Base-by-base conservation (phyloP, 1,140 invertebrate species). In the Drosophila simulans region DNA sequence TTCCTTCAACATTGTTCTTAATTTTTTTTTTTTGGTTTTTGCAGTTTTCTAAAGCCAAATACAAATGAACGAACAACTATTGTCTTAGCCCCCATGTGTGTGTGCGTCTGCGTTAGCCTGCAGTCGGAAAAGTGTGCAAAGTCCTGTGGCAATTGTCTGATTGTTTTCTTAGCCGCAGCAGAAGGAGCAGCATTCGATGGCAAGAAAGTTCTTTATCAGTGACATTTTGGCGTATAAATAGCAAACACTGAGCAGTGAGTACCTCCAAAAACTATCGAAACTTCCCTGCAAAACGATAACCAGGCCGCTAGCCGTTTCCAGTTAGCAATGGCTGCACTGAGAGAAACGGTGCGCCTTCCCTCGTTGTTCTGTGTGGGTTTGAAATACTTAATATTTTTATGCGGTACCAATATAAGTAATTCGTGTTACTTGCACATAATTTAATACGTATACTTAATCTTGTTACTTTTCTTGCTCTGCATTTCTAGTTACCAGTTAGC, bases 71-170 rank as follows among this genome's bases (percentile, higher is more conserved):
- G 84, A 83, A 88, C 69, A 68, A 57, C 60, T 66, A 86, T 86
- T 86, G 74, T 82, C 74, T 86, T 54, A 63, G 64, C 34, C 15
- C 13, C 20, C 58, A 25, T 39, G 17, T 59, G 25, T 51, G 25
- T 62, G 13, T 55, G 35, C 45, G 31, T 76, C 12, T 66, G 34
- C 58, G 63, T 71, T 57, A 65, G 78, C 64, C 78, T 64, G 60
- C 76, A 84, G 80, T 75, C 58, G 66, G 51, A 49, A 68, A 78
- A 82, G 82, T 86, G 78, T 70, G 53, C 68, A 79, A 77, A 85
- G 82, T 86, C 83, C 83, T 86, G 74, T 88, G 83, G 83, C 83
- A 83, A 88, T 86, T 86, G 83, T 70, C 83, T 86, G 83, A 83
- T 86, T 86, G 83, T 86, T 86, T 86, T 82, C 82, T 86, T 88